Base-by-base conservation (phyloP, 2,888 invertebrate genomes). In the Drosophila formosana region DNA sequence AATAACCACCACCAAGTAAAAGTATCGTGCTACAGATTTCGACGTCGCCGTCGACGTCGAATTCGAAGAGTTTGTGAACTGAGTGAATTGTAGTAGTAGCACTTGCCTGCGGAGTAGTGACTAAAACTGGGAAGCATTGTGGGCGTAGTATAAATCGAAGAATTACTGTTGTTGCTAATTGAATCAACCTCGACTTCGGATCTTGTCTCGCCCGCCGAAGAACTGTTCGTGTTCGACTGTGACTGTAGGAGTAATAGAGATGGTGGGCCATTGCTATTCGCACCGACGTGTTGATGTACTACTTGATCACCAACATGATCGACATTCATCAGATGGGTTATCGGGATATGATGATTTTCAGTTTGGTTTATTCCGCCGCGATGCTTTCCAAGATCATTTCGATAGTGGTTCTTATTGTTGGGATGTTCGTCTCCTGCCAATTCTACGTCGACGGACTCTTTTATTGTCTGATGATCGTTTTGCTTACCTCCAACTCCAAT, bases 101-200 rank as follows among this genome's bases (percentile, higher is more conserved):
- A 41, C 94, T 93, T 92, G 94, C 95, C 95, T 94, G 95, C 93
- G 69, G 95, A 94, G 91, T 95, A 95, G 83, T 94, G 94, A 92
- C 95, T 95, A 91, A 95, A 95, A 93, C 95, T 95, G 73, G 95
- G 95, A 83, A 95, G 93, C 94, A 95, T 94, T 82, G 95, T 93
- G 75, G 95, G 93, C 69, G 94, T 94, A 88, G 95, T 94, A 80
- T 86, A 92, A 90, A 71, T 91, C 32, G 80, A 68, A n/a, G 64
- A 23, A 47, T 46, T 67, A 45, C 51, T 61, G 32, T 37, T 68
- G 25, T 37, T 68, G 25, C 62, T 62, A 53, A 55, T 83, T 46
- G 64, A 55, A 37, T 86, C 71, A 50, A 65, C 62, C 47, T 80
- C 75, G 52, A 68, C 62, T 46, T 83, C 81, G 28, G 63, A 63